phyloP scores from a whole-genome alignment of 1,140 invertebrate genomes.

The Macrocentrus cingulum region DNA sequence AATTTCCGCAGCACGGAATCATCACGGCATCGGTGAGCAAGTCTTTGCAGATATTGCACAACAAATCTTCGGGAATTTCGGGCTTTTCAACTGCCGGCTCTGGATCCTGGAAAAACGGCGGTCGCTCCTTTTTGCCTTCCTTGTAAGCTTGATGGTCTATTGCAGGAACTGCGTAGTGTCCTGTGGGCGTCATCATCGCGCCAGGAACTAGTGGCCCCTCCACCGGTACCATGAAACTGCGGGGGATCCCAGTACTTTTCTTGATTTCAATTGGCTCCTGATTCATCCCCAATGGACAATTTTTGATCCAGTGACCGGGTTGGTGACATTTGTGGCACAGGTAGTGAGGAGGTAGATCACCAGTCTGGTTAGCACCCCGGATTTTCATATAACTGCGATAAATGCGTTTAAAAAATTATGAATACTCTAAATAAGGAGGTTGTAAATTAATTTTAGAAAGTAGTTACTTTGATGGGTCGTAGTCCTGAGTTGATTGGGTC shows the following conservation, averaged over 20 bases:
- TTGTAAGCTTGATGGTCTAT: slow-evolving; percentile 85
- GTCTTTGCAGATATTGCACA: slow-evolving; percentile 91
- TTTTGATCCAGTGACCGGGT: slow-evolving; percentile 93
- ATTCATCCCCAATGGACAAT: slow-evolving; percentile 75
- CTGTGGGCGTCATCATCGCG: slow-evolving; percentile 90
- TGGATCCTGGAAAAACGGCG: slow-evolving; percentile 65
- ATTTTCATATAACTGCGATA: slow-evolving; percentile 80
- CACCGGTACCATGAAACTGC: slow-evolving; percentile 93
- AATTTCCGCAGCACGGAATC: slow-evolving; percentile 96
- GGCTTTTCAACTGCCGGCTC: slow-evolving; percentile 64
- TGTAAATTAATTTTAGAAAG: slow-evolving; percentile 7
- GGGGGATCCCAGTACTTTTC: slow-evolving; percentile 95
- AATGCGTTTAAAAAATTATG: background rate
- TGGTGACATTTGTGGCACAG: slow-evolving; percentile 91
- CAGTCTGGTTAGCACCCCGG: slow-evolving; percentile 81
- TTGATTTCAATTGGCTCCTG: slow-evolving; percentile 79
- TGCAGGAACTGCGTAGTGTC: slow-evolving; percentile 87
- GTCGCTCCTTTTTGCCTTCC: slow-evolving; percentile 71
- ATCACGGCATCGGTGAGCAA: slow-evolving; percentile 94
- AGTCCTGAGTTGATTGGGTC: slow-evolving; percentile 92
- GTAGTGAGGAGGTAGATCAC: slow-evolving; percentile 86
- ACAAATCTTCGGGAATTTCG: slow-evolving; percentile 85
- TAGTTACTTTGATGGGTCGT: slow-evolving; percentile 91
- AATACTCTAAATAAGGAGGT: background rate
- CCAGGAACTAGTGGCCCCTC: slow-evolving; percentile 87